Base-by-base conservation (phyloP, 1,140 invertebrate species). In the Camponotus vicinus region DNA sequence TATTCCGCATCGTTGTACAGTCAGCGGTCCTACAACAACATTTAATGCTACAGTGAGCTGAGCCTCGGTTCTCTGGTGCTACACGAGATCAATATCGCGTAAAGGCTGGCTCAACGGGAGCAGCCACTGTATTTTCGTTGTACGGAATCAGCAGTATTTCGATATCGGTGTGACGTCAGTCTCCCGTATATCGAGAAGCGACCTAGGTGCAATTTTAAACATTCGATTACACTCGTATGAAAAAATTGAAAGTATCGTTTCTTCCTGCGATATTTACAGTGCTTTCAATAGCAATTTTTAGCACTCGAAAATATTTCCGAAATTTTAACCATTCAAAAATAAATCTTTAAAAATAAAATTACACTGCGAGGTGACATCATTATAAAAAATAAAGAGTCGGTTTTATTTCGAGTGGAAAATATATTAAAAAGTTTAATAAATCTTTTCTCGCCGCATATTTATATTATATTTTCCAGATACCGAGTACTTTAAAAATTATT, bases 81-180 rank as follows among this genome's bases (percentile, higher is more conserved):
- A 77, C 34, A 83, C 61, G 83, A 86, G 87, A 89, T 89, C 87
- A 76, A 89, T 89, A 89, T 77, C 87, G 57, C 18, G 87, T 86
- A 86, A 88, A 89, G 83, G 57, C 55, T 49, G 63, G 69, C 63
- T 89, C 59, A 42, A 76, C 76, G 21, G 45, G 55, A 76, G 76
- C 21, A 59, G 5, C 57, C 13, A 77, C 37, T 76, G 76, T 76
- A 88, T 89, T 88, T 88, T 88, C 76, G 63, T 88, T 88, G 37
- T 45, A 88, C 66, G 32, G 63, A 73, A 89, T 88, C 88, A 86
- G 83, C 70, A 70, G 27, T 88, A 77, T 71, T 89, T 89, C 75
- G 69, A 57, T 55, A 49, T 52, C 40, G 34, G 3, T n/a, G 52
- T 45, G n/a, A 64, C 21, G 69, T 45, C 55, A 32, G 57, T 77